A percentile compares a stretch with the other conserved stretches of the same genome.
Conservation (phyloP, 2,113 vertebrate genomes). For the Herpailurus yagouaroundi region DNA sequence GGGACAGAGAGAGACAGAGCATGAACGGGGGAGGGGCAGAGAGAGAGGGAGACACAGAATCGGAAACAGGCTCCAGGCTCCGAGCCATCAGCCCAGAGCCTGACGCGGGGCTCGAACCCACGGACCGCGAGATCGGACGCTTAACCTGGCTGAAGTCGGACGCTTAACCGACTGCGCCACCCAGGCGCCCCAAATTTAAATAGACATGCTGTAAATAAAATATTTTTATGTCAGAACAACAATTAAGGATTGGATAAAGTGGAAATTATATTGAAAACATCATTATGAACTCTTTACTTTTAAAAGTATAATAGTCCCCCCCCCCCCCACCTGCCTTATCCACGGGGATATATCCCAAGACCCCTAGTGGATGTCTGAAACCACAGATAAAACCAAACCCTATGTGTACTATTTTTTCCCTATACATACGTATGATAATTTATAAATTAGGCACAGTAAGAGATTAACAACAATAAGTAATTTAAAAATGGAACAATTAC, state of each 20-base stretch:
- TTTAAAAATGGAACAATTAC: neutral
- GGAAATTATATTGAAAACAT: neutral
- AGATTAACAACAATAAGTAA: neutral
- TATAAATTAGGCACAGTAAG: neutral
- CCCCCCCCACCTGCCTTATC: neutral
- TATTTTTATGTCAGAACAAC: neutral
- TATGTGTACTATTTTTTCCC: neutral
- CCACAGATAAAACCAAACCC: neutral
- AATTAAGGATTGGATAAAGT: neutral
- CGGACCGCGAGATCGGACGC: too few species aligned
- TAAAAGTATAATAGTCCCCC: neutral
- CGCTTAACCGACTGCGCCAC: too few species aligned
- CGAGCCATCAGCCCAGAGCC: too few species aligned
- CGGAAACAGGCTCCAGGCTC: too few species aligned
- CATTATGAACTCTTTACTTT: neutral
- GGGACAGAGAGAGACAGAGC: too few species aligned
- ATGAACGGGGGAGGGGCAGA: too few species aligned
- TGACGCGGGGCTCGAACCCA: too few species aligned
- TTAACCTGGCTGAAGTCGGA: too few species aligned
- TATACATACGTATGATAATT: neutral
- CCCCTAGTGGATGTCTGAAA: neutral
- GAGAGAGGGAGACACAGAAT: too few species aligned
- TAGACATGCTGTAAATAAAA: neutral
- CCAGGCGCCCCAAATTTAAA: too few species aligned
- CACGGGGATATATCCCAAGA: neutral